Conservation (phyloP, 2,113 vertebrate genomes). For the Sinocyclocheilus anophthalmus region DNA sequence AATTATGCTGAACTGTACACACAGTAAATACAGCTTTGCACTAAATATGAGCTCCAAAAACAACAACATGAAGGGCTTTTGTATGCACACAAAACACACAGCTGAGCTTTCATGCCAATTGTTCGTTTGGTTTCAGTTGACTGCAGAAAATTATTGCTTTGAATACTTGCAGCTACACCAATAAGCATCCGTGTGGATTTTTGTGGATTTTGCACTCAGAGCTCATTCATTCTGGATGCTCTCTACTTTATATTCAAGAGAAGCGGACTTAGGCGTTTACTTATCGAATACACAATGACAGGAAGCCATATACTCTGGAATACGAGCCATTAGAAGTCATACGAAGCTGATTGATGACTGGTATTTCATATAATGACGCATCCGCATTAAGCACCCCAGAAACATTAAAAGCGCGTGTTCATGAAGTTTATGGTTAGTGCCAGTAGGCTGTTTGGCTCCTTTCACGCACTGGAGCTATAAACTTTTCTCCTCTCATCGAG, state of each 20-base stretch:
- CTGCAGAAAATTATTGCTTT: not conserved
- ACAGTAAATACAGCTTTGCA: slow-evolving; percentile 62
- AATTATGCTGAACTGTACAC: slow-evolving; percentile 67
- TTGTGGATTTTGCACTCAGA: not conserved
- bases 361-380: not conserved
- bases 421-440: not conserved
- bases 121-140: not conserved
- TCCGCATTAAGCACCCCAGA: no score
- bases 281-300: not conserved
- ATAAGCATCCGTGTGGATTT: not conserved
- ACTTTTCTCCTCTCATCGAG: not conserved
- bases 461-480: slow-evolving; percentile 1
- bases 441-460: not conserved
- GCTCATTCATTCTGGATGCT: not conserved
- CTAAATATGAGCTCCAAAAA: slow-evolving; percentile 60
- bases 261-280: not conserved
- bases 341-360: not conserved
- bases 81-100: slow-evolving; percentile 20
- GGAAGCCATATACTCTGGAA: not conserved
- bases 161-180: not conserved
- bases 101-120: not conserved
- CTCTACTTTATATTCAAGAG: not conserved
- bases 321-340: not conserved
- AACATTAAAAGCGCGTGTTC: not conserved
- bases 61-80: not conserved